Base-by-base conservation (phyloP, 2,113 vertebrate genomes). In the Clinocottus analis region DNA sequence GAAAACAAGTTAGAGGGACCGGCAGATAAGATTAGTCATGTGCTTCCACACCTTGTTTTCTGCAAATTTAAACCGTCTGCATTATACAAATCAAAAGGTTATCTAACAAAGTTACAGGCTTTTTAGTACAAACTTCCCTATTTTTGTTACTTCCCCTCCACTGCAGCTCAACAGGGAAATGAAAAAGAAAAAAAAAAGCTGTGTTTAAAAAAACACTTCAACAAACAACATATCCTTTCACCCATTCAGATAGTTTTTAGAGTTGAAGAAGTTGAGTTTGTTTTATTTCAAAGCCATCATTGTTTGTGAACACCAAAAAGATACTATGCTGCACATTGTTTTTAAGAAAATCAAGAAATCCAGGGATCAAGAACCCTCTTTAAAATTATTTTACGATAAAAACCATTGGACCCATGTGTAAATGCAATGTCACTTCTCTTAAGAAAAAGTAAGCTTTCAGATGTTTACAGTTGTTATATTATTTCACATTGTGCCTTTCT, bases 381-480 rank as follows among this genome's bases (percentile, higher is more conserved):
- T n/a, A n/a, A 68, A 55, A 62, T 72, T 53, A 13, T 19, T 67
- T 35, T 17, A 75, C 4, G 39, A 11, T 41, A 12, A 1, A 37
- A 69, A 37, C n/a, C 0, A 37, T 4, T 29, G 10, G 27, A 55
- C 11, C 19, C 35, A 47, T 7, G 35, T 43, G 8, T 21, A 59
- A 60, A 49, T n/a, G n/a, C 7, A 33, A 7, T 13, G 33, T n/a
- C 4, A 1, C 45, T n/a, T 29, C 8, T 35, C 13, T 23, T 37
- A 16, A 72, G 9, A 31, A 72, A 64, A 79, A 39, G 5, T 27
- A 49, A 0, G 2, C 31, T 77, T 68, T 64, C 43, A 25, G 21
- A 68, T 33, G 7, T 47, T 62, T 12, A 14, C 78, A 49, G 37
- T 60, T 55, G 33, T 45, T 70, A 43, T 82, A 79, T 82, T 72